phyloP scores from a whole-genome alignment of 2,888 invertebrate species.

The Drosophila incognita region DNA sequence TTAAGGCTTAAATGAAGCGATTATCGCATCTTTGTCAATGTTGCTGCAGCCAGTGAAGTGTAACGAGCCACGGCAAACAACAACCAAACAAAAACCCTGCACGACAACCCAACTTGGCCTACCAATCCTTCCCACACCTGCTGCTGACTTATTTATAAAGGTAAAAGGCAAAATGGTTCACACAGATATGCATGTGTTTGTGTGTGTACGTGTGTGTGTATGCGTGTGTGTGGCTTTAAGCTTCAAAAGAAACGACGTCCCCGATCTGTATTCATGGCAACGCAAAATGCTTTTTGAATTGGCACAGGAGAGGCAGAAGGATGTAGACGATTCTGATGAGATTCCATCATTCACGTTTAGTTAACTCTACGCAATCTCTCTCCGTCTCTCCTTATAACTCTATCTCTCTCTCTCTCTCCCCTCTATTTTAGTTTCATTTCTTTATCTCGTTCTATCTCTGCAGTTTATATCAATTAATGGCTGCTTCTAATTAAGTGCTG shows the following conservation, averaged over 20 bases:
- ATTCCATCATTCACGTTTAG: constrained; percentile 42
- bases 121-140: constrained; percentile 10
- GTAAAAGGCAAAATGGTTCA: constrained; percentile 40
- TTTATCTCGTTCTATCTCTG: neutral
- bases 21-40: constrained; percentile 80
- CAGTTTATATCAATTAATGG: constrained; percentile 64
- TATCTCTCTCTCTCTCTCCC: neutral
- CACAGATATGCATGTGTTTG: constrained; percentile 2
- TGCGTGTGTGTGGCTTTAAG: constrained; percentile 50
- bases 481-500: constrained; percentile 58
- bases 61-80: constrained; percentile 57
- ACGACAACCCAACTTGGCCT: constrained; percentile 24
- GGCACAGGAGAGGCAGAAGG: constrained; percentile 3
- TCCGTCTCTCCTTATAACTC: neutral
- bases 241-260: constrained; percentile 33
- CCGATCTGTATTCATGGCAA: constrained; percentile 40
- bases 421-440: neutral
- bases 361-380: constrained; percentile 5
- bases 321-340: constrained; percentile 43
- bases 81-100: constrained; percentile 44
- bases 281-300: constrained; percentile 35
- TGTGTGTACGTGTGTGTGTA: constrained; percentile 11
- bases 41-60: constrained; percentile 66
- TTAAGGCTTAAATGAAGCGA: constrained; percentile 76
- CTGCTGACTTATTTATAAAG: constrained; percentile 44